Percentiles rank a stretch among this genome's conserved stretches.
phyloP scores from a whole-genome alignment of 2,888 invertebrate genomes.

The Dynastes tityus region DNA sequence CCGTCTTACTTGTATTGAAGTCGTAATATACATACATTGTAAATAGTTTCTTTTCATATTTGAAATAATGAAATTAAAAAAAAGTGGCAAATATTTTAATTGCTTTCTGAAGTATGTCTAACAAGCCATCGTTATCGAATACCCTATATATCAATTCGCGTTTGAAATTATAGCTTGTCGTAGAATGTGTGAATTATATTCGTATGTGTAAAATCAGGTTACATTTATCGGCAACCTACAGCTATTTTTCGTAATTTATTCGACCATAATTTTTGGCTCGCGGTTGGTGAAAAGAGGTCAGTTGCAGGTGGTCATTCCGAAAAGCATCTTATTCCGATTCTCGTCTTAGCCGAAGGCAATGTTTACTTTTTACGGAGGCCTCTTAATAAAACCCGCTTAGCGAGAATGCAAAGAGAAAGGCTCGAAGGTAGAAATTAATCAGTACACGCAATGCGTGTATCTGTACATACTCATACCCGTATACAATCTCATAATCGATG shows the following conservation, averaged over 20 bases:
- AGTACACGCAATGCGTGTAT: constrained; percentile 22
- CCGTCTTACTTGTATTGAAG: too few relatives aligned
- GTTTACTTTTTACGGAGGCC: constrained; percentile 26
- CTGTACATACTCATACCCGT: neutral
- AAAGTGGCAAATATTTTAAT: too few relatives aligned
- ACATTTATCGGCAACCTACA: neutral
- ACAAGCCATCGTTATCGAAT: too few relatives aligned
- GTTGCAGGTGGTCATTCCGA: neutral
- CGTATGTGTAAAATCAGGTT: neutral
- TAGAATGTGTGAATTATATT: neutral
- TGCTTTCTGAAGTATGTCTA: too few relatives aligned
- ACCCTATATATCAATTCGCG: too few relatives aligned
- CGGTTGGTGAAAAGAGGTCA: constrained; percentile 21
- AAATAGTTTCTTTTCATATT: too few relatives aligned
- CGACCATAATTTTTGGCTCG: neutral
- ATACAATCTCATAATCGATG: neutral
- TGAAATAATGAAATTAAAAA: too few relatives aligned
- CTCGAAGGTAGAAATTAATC: constrained; percentile 37
- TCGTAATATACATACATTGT: too few relatives aligned
- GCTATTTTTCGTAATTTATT: neutral
- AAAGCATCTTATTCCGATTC: neutral
- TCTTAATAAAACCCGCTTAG: constrained; percentile 23
- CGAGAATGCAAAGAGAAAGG: constrained; percentile 38
- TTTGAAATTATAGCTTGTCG: too few relatives aligned
- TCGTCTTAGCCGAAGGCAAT: constrained; percentile 14